Evolutionary conservation across 92 coral and sea anemone genomes (phyloP).

Genomic region (Isaurus tuberculatus): DNA sequence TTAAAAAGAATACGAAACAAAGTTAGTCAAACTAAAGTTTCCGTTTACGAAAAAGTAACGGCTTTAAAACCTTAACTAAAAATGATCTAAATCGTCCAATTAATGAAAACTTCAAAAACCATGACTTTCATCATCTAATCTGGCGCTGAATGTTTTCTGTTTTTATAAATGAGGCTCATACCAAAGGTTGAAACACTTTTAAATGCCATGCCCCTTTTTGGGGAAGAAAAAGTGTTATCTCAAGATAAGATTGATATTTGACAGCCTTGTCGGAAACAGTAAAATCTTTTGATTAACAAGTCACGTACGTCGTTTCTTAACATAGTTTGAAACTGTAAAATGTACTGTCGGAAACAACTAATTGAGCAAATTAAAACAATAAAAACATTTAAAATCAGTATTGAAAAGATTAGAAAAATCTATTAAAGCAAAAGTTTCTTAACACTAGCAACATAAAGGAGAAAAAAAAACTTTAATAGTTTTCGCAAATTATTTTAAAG

Average conservation of each 20-base stretch:
- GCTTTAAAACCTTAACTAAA: background rate
- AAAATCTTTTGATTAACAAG: conserved; percentile 5
- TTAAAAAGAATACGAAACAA: no score
- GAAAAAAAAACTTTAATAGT: no score
- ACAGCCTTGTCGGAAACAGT: background rate
- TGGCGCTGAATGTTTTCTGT: background rate
- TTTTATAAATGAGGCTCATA: background rate
- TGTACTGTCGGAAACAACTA: no score
- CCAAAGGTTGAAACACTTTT: background rate
- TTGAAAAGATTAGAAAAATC: no score
- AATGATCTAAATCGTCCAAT: background rate
- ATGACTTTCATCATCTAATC: background rate
- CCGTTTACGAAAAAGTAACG: background rate
- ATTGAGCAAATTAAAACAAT: no score
- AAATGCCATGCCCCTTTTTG: conserved; percentile 28
- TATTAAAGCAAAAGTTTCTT: no score
- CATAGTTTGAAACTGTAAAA: no score
- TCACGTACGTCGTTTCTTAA: background rate
- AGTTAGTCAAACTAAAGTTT: no score
- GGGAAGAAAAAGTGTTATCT: conserved; percentile 10
- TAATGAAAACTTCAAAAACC: background rate
- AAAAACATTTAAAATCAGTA: no score
- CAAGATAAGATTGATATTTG: conserved; percentile 11
- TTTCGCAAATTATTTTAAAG: no score
- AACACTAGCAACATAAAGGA: no score